Conservation (phyloP, 1,140 invertebrate species). For the Megathymus violae region DNA sequence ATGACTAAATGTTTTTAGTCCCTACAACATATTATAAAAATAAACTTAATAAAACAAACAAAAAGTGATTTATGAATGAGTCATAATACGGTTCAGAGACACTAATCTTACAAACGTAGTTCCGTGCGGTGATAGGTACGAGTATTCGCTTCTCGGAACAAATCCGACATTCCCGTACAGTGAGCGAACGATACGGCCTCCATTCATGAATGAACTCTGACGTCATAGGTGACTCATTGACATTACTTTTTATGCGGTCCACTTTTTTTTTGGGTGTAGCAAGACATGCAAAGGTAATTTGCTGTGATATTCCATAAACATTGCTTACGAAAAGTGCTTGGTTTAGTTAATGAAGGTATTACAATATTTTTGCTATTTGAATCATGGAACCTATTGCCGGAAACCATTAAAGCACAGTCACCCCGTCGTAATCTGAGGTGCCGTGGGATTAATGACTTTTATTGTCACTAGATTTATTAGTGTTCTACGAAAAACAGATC, state of each 20-base stretch:
- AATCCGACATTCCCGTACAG: conserved; percentile 51
- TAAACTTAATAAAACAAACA: conserved; percentile 15
- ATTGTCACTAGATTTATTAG: too few species aligned
- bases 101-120: conserved; percentile 35
- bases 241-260: conserved; percentile 30
- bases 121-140: conserved; percentile 46
- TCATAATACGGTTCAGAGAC: conserved; percentile 14
- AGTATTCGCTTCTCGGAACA: conserved; percentile 52
- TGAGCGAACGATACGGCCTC: conserved; percentile 37
- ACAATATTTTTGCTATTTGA: too few species aligned
- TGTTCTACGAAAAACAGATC: too few species aligned
- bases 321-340: too few species aligned
- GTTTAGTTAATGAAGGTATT: too few species aligned
- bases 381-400: too few species aligned
- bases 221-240: conserved; percentile 49
- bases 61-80: conserved; percentile 8
- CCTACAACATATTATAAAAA: conserved; percentile 2
- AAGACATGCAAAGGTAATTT: not conserved
- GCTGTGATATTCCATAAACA: not conserved
- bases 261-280: conserved; percentile 11
- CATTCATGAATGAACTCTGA: conserved; percentile 48
- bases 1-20: too few species aligned
- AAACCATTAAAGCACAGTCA: too few species aligned
- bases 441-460: too few species aligned
- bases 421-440: too few species aligned